A percentile compares a stretch with the other conserved stretches of the same genome.
Evolutionary conservation across 2,113 vertebrate species (phyloP).

Genomic region (Camelus dromedarius): DNA sequence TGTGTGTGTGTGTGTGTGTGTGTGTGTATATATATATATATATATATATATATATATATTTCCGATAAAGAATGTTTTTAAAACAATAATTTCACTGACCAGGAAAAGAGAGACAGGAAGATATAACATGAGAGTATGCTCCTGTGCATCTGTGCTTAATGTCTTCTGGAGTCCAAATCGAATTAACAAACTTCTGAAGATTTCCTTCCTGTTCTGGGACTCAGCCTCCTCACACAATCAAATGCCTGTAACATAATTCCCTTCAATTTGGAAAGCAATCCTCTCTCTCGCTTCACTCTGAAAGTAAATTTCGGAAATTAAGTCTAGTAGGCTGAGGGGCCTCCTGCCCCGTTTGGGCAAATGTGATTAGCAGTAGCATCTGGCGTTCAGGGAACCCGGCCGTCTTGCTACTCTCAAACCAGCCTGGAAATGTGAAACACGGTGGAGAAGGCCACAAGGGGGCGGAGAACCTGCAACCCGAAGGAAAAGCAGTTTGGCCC

Average conservation of each 20-base stretch:
- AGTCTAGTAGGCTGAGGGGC: neutral
- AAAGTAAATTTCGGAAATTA: slow-evolving; percentile 68
- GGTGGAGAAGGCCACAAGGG: slow-evolving; percentile 74
- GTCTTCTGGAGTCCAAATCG: slow-evolving; percentile 49
- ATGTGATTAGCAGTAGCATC: slow-evolving; percentile 42
- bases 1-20: too few relatives aligned
- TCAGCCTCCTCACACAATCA: slow-evolving; percentile 52
- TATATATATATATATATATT: neutral
- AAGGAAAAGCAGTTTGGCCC: neutral
- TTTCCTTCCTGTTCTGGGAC: slow-evolving; percentile 75
- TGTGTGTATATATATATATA: too few relatives aligned
- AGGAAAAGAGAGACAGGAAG: slow-evolving; percentile 4
- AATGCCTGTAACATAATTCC: slow-evolving; percentile 71
- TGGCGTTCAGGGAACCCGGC: slow-evolving; percentile 1
- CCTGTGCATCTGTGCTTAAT: slow-evolving; percentile 35
- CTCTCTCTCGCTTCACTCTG: slow-evolving; percentile 15
- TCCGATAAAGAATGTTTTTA: slow-evolving; percentile 5
- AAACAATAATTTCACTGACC: neutral
- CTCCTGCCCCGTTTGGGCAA: neutral
- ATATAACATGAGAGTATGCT: neutral
- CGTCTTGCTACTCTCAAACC: neutral
- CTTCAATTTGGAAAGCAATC: slow-evolving; percentile 60
- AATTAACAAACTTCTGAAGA: slow-evolving; percentile 68
- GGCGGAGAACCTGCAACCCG: slow-evolving; percentile 73
- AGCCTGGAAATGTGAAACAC: neutral